A percentile compares a stretch with the other conserved stretches of the same genome.
Evolutionary conservation across 1,140 invertebrate species (phyloP).

Genomic region (Megalopta genalis): DNA sequence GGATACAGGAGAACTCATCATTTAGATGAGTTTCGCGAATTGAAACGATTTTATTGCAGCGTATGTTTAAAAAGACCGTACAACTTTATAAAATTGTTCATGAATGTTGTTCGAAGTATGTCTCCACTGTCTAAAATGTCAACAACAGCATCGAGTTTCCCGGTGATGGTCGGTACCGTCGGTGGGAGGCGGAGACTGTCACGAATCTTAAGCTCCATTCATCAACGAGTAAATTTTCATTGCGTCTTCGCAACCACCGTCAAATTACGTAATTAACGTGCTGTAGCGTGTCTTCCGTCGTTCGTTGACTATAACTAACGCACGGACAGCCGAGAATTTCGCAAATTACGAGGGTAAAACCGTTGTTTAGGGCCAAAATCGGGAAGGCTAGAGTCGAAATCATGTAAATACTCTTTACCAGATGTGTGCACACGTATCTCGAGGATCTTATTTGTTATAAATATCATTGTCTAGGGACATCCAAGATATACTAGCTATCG

Average conservation of each 20-base stretch:
- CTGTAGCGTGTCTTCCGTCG: background rate
- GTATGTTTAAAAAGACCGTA: background rate
- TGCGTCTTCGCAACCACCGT: background rate
- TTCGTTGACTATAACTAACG: background rate
- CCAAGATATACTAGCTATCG: background rate
- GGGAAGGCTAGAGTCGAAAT: background rate
- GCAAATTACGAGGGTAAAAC: background rate
- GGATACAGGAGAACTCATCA: constrained; percentile 74
- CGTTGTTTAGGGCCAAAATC: background rate
- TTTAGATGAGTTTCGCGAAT: constrained; percentile 6
- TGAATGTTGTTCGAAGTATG: constrained; percentile 8
- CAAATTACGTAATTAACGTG: constrained; percentile 33
- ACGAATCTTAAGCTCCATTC: constrained; percentile 62
- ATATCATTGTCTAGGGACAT: constrained; percentile 11
- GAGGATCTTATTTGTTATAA: background rate
- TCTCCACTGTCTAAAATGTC: constrained; percentile 13
- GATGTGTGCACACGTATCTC: too few species aligned
- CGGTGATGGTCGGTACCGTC: constrained; percentile 54
- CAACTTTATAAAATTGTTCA: constrained; percentile 7
- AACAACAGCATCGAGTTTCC: constrained; percentile 51
- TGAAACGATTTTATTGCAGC: background rate
- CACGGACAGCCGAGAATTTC: background rate
- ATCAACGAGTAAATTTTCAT: constrained; percentile 7
- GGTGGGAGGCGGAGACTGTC: constrained; percentile 70
- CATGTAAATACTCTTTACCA: too few species aligned